These are phyloP conservation scores for Scolopax rusticola DNA, from an alignment of 2,797 vertebrate genomes.

Conservation along the genomic window DNA sequence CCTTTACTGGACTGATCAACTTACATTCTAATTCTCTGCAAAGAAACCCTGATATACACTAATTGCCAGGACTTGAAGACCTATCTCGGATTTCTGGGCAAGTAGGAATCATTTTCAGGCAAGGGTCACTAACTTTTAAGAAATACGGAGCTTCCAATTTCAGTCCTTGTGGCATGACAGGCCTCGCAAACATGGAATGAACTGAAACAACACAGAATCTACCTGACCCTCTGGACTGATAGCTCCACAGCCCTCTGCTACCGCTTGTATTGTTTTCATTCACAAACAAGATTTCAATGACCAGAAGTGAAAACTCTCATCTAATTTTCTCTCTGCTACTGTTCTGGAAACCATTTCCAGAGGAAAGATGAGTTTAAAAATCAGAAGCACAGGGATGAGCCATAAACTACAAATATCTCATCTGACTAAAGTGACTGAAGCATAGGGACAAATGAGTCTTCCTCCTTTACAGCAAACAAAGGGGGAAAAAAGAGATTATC, in stretches of 20 bases:
- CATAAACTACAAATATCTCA: neutral
- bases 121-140: neutral
- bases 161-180: neutral
- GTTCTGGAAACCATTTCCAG: neutral
- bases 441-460: neutral
- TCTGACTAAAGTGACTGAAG: neutral
- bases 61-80: neutral
- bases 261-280: neutral
- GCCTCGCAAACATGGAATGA: neutral
- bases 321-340: neutral
- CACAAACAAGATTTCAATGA: neutral
- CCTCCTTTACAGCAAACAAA: neutral
- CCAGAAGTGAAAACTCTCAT: neutral
- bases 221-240: neutral
- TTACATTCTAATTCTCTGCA: neutral
- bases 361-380: neutral
- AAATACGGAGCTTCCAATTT: neutral
- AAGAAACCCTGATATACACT: neutral
- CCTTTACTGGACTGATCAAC: neutral
- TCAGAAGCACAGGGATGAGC: neutral
- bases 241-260: neutral
- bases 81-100: neutral
- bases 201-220: neutral
- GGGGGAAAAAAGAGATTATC: too few relatives aligned
- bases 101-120: neutral